A percentile compares a stretch with the other conserved stretches of the same genome.
These are phyloP conservation scores for Monomorium pharaonis DNA, from an alignment of 1,140 invertebrate species.

Conservation along the genomic window DNA sequence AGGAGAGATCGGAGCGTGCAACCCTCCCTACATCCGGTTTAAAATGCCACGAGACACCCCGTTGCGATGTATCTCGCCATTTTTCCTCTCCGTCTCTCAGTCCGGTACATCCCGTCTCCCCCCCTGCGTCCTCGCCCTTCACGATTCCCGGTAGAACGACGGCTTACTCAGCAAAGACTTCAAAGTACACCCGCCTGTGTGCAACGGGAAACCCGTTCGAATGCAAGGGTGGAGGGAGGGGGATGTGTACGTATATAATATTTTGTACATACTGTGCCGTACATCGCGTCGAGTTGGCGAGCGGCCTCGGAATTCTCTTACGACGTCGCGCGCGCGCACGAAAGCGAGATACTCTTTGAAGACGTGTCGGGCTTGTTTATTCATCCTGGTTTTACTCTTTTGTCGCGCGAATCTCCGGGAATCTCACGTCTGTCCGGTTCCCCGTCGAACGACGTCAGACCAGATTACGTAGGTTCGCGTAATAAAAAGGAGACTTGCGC, in stretches of 20 bases:
- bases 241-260: too few relatives aligned
- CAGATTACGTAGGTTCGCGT: background rate
- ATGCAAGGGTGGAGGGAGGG: background rate
- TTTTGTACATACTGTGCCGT: background rate
- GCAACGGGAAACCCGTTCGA: background rate
- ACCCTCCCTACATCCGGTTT: constrained; percentile 26
- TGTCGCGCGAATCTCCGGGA: background rate
- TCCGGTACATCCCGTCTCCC: background rate
- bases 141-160: constrained; percentile 21
- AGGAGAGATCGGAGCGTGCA: constrained; percentile 30
- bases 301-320: constrained; percentile 1
- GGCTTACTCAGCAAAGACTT: constrained; percentile 18
- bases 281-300: background rate
- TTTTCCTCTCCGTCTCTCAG: background rate
- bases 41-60: constrained; percentile 48
- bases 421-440: background rate
- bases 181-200: background rate
- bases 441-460: background rate
- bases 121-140: constrained; percentile 22
- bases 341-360: background rate
- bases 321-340: background rate
- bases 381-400: background rate
- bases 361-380: background rate
- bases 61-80: constrained; percentile 46
- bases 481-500: background rate